Evolutionary conservation across 2,888 invertebrate genomes (phyloP).

Genomic region (Pristionchus arcanus): DNA sequence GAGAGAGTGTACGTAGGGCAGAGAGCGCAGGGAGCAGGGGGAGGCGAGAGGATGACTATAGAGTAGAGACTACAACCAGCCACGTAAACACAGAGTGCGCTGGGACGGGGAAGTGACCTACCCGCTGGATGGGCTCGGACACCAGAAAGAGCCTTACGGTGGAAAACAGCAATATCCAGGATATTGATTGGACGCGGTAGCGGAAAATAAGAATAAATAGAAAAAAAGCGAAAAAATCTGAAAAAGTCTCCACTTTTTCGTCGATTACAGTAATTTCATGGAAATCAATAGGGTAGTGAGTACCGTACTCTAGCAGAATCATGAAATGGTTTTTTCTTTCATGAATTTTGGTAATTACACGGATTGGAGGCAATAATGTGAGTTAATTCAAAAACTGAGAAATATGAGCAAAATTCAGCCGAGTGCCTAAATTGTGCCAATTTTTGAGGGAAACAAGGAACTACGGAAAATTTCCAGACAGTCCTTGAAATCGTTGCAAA

Average conservation of each 20-base stretch:
- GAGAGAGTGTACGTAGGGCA: not conserved
- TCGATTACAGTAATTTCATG: not conserved
- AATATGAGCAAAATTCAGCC: not conserved
- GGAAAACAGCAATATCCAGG: not conserved
- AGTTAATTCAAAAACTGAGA: not conserved
- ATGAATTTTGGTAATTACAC: too few relatives aligned
- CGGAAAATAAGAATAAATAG: not conserved
- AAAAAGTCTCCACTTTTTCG: too few relatives aligned
- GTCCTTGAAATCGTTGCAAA: not conserved
- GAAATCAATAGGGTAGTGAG: not conserved
- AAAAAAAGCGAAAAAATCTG: not conserved
- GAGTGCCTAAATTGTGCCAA: not conserved
- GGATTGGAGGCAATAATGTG: too few relatives aligned
- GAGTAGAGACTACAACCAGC: constrained; percentile 27
- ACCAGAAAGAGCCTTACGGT: not conserved
- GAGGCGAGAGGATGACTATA: constrained; percentile 44
- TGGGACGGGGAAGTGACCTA: not conserved
- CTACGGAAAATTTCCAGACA: not conserved
- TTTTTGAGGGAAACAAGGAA: not conserved
- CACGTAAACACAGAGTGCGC: not conserved
- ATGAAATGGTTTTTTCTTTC: too few relatives aligned
- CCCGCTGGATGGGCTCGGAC: not conserved
- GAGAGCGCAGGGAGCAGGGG: not conserved
- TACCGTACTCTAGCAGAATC: not conserved
- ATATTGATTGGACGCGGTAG: too few relatives aligned